phyloP scores from a whole-genome alignment of 2,888 invertebrate genomes.

The Drosophila infuscata region DNA sequence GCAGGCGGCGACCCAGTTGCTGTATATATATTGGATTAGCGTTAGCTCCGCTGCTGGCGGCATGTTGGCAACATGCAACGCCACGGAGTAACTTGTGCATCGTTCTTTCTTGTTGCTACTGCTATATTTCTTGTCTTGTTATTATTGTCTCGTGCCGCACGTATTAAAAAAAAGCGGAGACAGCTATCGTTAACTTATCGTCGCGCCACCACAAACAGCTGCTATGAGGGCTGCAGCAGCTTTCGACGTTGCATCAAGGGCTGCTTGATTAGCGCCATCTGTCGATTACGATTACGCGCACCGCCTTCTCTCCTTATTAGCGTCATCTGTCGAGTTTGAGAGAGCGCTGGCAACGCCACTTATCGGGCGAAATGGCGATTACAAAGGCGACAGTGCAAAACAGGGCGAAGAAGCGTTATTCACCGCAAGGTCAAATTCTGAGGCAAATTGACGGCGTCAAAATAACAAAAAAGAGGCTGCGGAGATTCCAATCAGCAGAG shows the following conservation, averaged over 20 bases:
- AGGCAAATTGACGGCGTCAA: background rate
- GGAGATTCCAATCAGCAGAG: background rate
- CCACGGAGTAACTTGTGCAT: conserved; percentile 60
- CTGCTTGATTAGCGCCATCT: background rate
- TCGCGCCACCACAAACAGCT: conserved; percentile 35
- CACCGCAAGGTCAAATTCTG: background rate
- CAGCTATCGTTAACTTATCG: conserved; percentile 26
- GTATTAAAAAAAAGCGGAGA: conserved; percentile 9
- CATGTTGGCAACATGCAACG: conserved; percentile 55
- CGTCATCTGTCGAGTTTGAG: background rate
- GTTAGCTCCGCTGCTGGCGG: conserved; percentile 49
- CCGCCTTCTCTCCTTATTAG: background rate
- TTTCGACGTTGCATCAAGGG: background rate
- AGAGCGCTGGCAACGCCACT: background rate
- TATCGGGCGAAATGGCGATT: background rate
- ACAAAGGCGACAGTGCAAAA: background rate
- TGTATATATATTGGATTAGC: conserved; percentile 16
- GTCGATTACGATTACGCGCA: background rate
- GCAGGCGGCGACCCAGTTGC: conserved; percentile 22
- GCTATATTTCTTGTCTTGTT: conserved; percentile 2
- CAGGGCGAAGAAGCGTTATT: background rate
- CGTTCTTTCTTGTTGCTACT: conserved; percentile 4
- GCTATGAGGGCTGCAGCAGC: conserved; percentile 18
- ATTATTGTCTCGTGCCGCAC: conserved; percentile 43
- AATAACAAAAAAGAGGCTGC: background rate